phyloP scores from a whole-genome alignment of 2,797 vertebrate species.

The Trematomus bernacchii region DNA sequence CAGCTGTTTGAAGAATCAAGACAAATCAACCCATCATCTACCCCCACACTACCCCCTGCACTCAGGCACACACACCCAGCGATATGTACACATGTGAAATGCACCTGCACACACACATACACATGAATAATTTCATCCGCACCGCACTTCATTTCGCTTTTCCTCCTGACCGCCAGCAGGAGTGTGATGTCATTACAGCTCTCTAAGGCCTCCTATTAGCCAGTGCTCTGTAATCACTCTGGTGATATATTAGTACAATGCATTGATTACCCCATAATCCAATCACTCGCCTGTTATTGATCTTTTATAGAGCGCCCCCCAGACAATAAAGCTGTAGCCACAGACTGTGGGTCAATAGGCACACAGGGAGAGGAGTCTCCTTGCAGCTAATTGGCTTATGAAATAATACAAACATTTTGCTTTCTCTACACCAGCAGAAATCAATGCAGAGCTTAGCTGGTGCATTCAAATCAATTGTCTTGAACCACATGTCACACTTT shows the following conservation, averaged over 20 bases:
- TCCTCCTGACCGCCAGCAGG: conserved; percentile 51
- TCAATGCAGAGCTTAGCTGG: conserved; percentile 90
- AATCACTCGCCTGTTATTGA: conserved; percentile 95
- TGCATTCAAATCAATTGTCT: conserved; percentile 88
- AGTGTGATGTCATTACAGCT: conserved; percentile 77
- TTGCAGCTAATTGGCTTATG: conserved; percentile 95
- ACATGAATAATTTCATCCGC: conserved; percentile 50
- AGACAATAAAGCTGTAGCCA: conserved; percentile 79
- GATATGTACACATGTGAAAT: conserved; percentile 45
- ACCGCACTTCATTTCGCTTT: conserved; percentile 43
- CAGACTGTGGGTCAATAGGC: conserved; percentile 89
- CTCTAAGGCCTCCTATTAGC: conserved; percentile 84
- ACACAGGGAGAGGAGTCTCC: conserved; percentile 90
- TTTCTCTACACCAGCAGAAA: conserved; percentile 89
- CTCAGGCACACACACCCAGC: conserved; percentile 26
- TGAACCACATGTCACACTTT: conserved; percentile 49
- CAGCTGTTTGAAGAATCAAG: conserved; percentile 74
- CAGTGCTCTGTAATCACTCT: conserved; percentile 90
- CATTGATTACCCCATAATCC: conserved; percentile 97
- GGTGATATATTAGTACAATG: conserved; percentile 97
- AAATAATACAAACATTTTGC: conserved; percentile 99
- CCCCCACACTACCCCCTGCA: conserved; percentile 36
- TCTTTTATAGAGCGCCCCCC: conserved; percentile 90
- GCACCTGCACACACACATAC: conserved; percentile 54
- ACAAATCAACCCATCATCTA: conserved; percentile 70